Evolutionary conservation across 2,797 vertebrate species (phyloP).

Genomic region (Ptychadena robeensis): DNA sequence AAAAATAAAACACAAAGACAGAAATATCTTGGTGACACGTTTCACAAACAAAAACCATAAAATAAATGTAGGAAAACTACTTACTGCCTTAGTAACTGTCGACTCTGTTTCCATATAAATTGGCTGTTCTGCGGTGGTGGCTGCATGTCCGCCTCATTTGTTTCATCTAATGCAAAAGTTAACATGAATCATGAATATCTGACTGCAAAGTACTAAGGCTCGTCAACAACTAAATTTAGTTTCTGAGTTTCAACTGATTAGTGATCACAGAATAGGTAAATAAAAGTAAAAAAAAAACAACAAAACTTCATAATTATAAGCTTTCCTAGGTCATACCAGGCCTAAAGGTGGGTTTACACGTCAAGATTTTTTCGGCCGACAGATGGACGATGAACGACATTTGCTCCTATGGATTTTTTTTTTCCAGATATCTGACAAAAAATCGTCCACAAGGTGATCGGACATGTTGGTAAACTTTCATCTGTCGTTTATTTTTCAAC

Average conservation of each 20-base stretch:
- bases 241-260: not conserved
- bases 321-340: no score
- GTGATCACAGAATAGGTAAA: not conserved
- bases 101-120: slow-evolving; percentile 97
- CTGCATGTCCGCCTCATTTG: slow-evolving; percentile 90
- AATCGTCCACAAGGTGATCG: no score
- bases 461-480: no score
- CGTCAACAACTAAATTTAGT: not conserved
- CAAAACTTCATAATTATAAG: not conserved
- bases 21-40: not conserved
- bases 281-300: not conserved
- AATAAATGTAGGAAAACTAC: slow-evolving; percentile 64
- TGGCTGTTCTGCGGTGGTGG: slow-evolving; percentile 90
- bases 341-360: no score
- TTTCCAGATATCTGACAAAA: no score
- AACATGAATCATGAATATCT: slow-evolving; percentile 40
- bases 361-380: no score
- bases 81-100: slow-evolving; percentile 97
- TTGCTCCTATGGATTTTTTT: no score
- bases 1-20: not conserved
- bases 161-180: slow-evolving; percentile 86
- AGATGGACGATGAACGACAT: no score
- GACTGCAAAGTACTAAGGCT: not conserved
- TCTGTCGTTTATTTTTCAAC: no score
- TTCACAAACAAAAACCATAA: not conserved